These are phyloP conservation scores for Arnoldichthys spilopterus DNA, from an alignment of 2,797 vertebrate species.

Conservation along the genomic window DNA sequence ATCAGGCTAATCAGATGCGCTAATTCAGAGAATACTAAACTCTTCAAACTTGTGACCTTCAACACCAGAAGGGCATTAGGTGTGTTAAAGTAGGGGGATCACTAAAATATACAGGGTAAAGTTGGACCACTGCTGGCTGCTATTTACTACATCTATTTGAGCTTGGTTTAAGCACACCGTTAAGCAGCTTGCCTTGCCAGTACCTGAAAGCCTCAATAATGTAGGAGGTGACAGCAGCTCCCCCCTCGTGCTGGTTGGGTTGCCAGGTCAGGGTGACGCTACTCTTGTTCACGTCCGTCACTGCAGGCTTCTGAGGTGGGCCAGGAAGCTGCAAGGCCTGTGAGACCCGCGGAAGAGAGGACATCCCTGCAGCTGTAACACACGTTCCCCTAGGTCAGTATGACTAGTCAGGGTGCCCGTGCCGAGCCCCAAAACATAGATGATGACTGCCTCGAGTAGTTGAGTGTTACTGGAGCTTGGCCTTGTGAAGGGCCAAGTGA, in stretches of 20 bases:
- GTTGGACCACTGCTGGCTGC: no score
- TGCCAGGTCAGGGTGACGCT: slow-evolving; percentile 95
- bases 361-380: slow-evolving; percentile 42
- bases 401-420: not conserved
- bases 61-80: not conserved
- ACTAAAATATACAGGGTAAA: no score
- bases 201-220: slow-evolving; percentile 98
- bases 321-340: slow-evolving; percentile 84
- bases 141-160: no score
- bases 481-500: not conserved
- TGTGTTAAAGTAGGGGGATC: no score
- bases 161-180: not conserved
- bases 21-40: not conserved
- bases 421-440: not conserved
- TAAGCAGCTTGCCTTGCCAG: not conserved
- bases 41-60: not conserved
- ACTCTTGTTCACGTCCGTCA: slow-evolving; percentile 88
- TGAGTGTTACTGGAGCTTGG: not conserved
- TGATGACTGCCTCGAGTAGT: not conserved
- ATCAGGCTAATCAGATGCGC: not conserved
- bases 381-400: not conserved
- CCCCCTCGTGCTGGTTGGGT: slow-evolving; percentile 79
- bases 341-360: slow-evolving; percentile 70
- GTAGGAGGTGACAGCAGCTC: slow-evolving; percentile 83
- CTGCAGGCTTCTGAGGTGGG: slow-evolving; percentile 89